Evolutionary conservation across 30 jellyfish, hydroid and myxozoan genomes (phyloP).

Genomic region (Aurelia aurita complex sp. Pacific): DNA sequence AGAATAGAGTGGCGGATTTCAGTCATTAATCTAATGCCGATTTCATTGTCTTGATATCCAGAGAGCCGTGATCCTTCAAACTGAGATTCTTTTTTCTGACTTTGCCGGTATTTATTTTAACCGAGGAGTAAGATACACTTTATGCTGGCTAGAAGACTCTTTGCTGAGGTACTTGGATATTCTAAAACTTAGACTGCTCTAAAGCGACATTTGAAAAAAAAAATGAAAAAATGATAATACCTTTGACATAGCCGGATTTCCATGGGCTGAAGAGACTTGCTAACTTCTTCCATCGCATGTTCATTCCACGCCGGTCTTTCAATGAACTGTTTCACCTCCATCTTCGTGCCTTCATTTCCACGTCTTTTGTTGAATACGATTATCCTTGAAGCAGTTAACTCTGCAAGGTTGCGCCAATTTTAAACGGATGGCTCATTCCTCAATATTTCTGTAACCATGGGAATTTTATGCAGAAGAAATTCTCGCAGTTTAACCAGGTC

Average conservation of each 20-base stretch:
- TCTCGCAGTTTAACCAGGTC: slow-evolving; percentile 38
- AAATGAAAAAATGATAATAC: neutral
- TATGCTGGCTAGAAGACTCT: no score
- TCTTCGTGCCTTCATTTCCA: slow-evolving; percentile 46
- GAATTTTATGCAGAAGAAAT: slow-evolving; percentile 27
- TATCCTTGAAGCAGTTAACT: slow-evolving; percentile 40
- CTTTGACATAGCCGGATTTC: slow-evolving; percentile 49
- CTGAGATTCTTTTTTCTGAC: no score
- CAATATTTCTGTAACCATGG: slow-evolving; percentile 16
- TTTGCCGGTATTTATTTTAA: no score
- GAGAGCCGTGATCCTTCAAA: no score
- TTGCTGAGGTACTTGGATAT: no score
- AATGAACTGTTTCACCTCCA: slow-evolving; percentile 21
- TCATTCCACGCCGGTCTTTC: slow-evolving; percentile 27
- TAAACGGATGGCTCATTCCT: slow-evolving; percentile 2
- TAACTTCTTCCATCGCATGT: slow-evolving; percentile 34
- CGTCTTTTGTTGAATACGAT: slow-evolving; percentile 45
- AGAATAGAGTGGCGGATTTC: no score
- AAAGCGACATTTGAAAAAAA: no score
- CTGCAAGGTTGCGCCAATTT: slow-evolving; percentile 42
- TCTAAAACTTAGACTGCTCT: no score
- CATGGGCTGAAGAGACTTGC: slow-evolving; percentile 37
- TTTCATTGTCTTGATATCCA: no score
- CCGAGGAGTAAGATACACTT: no score
- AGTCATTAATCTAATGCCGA: no score